Evolutionary conservation across 2,797 vertebrate species (phyloP).

Genomic region (Lindbergichthys nudifrons): DNA sequence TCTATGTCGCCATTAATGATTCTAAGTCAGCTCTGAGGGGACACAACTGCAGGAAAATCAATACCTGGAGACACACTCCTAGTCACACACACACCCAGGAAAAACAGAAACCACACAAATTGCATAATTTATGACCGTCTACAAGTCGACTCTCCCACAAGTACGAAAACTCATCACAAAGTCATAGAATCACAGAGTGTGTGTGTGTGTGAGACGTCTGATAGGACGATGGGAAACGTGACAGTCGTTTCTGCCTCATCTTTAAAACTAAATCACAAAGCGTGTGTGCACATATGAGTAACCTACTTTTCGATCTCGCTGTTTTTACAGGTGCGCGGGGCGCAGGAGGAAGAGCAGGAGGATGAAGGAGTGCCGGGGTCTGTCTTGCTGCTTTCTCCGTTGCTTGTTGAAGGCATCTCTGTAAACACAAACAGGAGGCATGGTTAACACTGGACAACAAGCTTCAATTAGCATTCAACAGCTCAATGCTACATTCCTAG

Average conservation of each 20-base stretch:
- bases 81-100: slow-evolving; percentile 7
- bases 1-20: slow-evolving; percentile 59
- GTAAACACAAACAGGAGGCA: slow-evolving; percentile 12
- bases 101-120: slow-evolving; percentile 51
- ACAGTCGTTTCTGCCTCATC: slow-evolving; percentile 13
- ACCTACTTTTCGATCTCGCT: slow-evolving; percentile 98
- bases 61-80: slow-evolving; percentile 55
- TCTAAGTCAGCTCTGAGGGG: slow-evolving; percentile 51
- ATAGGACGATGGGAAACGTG: background rate
- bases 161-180: slow-evolving; percentile 66
- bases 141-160: slow-evolving; percentile 36
- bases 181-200: slow-evolving; percentile 23
- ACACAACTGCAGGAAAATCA: slow-evolving; percentile 67
- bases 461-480: background rate
- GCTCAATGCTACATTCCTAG: background rate
- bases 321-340: slow-evolving; percentile 89
- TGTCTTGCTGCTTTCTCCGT: slow-evolving; percentile 96
- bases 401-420: slow-evolving; percentile 99
- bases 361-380: slow-evolving; percentile 90
- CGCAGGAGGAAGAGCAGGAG: slow-evolving; percentile 91
- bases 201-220: background rate
- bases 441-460: background rate
- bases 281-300: background rate
- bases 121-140: slow-evolving; percentile 76
- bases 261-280: background rate